A percentile compares a stretch with the other conserved stretches of the same genome.
phyloP scores from a whole-genome alignment of 1,140 invertebrate species.

The Nephotettix cincticeps region DNA sequence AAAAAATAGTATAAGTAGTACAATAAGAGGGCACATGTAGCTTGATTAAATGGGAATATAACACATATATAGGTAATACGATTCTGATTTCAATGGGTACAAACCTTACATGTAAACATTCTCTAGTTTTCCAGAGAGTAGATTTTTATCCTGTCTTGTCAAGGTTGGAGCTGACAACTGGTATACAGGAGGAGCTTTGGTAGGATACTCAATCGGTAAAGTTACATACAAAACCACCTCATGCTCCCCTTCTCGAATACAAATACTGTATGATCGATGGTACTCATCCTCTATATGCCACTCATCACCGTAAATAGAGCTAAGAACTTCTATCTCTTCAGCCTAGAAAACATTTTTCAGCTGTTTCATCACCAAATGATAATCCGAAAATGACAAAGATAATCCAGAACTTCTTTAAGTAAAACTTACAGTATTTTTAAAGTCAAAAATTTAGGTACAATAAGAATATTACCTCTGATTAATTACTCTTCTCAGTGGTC shows the following conservation, averaged over 20 bases:
- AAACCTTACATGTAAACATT: constrained; percentile 66
- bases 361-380: too few relatives aligned
- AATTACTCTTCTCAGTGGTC: too few relatives aligned
- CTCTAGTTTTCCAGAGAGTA: constrained; percentile 57
- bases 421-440: too few relatives aligned
- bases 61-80: constrained; percentile 30
- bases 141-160: constrained; percentile 54
- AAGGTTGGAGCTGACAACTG: constrained; percentile 73
- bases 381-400: too few relatives aligned
- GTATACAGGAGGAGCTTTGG: constrained; percentile 61
- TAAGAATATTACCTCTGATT: too few relatives aligned
- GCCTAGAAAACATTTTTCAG: constrained; percentile 52
- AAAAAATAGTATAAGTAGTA: too few relatives aligned
- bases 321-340: constrained; percentile 73
- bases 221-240: constrained; percentile 58
- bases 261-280: constrained; percentile 54
- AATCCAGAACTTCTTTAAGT: too few relatives aligned
- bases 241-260: constrained; percentile 51
- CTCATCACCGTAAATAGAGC: constrained; percentile 72
- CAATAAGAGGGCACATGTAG: too few relatives aligned
- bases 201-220: constrained; percentile 64
- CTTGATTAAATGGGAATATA: too few relatives aligned
- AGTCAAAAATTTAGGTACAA: too few relatives aligned
- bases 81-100: too few relatives aligned
- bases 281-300: constrained; percentile 60